A percentile compares a stretch with the other conserved stretches of the same genome.
These are phyloP conservation scores for Willowsia nigromaculata DNA, from an alignment of 2,888 invertebrate species.

Conservation along the genomic window DNA sequence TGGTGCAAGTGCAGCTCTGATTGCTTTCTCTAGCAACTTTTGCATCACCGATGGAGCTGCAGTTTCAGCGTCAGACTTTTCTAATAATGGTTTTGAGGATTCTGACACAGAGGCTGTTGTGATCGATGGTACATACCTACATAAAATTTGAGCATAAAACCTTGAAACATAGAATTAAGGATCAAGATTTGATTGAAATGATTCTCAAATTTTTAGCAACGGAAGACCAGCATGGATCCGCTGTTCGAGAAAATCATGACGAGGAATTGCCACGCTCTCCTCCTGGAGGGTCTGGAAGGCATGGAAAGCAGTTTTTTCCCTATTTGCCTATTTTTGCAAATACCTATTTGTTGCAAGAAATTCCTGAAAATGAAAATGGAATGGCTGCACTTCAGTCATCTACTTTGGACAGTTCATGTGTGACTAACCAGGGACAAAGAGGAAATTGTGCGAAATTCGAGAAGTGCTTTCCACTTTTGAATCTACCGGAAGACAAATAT, in stretches of 20 bases:
- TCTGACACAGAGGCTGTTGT: slow-evolving; percentile 46
- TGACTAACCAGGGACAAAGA: slow-evolving; percentile 35
- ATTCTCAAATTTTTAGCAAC: slow-evolving; percentile 27
- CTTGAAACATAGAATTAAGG: too few species aligned
- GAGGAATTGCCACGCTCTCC: slow-evolving; percentile 2
- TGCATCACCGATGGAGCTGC: not conserved
- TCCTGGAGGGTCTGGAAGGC: not conserved
- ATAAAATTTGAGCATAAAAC: too few species aligned
- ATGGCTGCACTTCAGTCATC: not conserved
- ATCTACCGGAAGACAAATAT: slow-evolving; percentile 30
- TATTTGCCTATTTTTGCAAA: not conserved
- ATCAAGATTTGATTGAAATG: too few species aligned
- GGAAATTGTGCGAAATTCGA: slow-evolving; percentile 63
- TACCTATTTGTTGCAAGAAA: not conserved
- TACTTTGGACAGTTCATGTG: slow-evolving; percentile 18
- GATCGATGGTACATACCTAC: slow-evolving; percentile 33
- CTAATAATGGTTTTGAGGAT: not conserved
- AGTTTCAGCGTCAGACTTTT: not conserved
- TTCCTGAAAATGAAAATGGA: slow-evolving; percentile 27
- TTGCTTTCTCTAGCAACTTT: not conserved
- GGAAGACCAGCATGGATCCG: not conserved
- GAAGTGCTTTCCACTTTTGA: slow-evolving; percentile 53
- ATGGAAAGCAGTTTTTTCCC: slow-evolving; percentile 23
- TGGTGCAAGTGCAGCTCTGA: slow-evolving; percentile 4
- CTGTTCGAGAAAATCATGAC: not conserved